Percentiles rank a stretch among this genome's conserved stretches.
These are phyloP conservation scores for Sebastes taczanowskii DNA, from an alignment of 2,797 vertebrate species.

Conservation along the genomic window DNA sequence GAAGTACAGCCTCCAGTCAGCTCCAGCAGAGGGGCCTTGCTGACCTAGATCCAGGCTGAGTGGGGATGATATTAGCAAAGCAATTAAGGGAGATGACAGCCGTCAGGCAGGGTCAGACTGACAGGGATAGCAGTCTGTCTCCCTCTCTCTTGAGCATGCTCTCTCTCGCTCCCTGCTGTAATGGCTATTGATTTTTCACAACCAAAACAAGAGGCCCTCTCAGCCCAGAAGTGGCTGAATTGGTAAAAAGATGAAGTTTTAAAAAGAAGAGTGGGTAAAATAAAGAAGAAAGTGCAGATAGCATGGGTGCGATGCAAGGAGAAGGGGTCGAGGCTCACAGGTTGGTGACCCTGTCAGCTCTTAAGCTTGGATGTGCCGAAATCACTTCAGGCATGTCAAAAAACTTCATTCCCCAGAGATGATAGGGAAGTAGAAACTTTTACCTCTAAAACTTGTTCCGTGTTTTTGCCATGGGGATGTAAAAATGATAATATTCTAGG, in stretches of 20 bases:
- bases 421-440: slow-evolving; percentile 42
- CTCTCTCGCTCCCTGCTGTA: slow-evolving; percentile 54
- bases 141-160: slow-evolving; percentile 32
- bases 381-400: slow-evolving; percentile 50
- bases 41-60: slow-evolving; percentile 81
- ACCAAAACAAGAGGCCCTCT: slow-evolving; percentile 73
- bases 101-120: slow-evolving; percentile 77
- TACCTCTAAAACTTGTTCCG: slow-evolving; percentile 18
- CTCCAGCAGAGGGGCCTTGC: slow-evolving; percentile 65
- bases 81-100: slow-evolving; percentile 86
- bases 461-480: slow-evolving; percentile 30
- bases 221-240: slow-evolving; percentile 52
- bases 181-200: slow-evolving; percentile 81
- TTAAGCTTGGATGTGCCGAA: slow-evolving; percentile 49
- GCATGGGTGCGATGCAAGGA: neutral
- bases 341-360: slow-evolving; percentile 49
- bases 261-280: neutral
- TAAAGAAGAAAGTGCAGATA: neutral
- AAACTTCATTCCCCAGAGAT: slow-evolving; percentile 54
- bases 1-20: slow-evolving; percentile 60
- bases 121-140: slow-evolving; percentile 70
- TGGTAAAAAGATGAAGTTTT: slow-evolving; percentile 45
- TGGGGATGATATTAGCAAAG: slow-evolving; percentile 81
- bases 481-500: slow-evolving; percentile 22
- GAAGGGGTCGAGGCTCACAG: slow-evolving; percentile 19